Evolutionary conservation across 2,888 invertebrate genomes (phyloP), one percentile per base, ranked within the genome.

Genomic region (Uropetala carovei): DNA sequence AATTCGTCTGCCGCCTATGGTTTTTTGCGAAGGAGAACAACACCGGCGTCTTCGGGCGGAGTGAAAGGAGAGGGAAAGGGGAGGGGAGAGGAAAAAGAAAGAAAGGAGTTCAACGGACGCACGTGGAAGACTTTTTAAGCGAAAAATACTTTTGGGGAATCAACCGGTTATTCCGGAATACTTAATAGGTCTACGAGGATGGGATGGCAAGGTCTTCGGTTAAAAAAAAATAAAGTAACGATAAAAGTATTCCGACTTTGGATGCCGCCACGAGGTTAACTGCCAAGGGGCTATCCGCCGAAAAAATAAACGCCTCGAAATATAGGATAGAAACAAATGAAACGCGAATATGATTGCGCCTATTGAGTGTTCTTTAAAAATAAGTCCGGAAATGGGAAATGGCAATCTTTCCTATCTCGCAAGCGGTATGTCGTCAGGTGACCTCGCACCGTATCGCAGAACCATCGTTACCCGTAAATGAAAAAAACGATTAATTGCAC

Each of bases 111-210:
- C 89, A 68, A 89, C 60, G 89, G 43, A 89, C 60, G 43, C 89
- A 64, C 43, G 10, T 43, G 89, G 43, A 43, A 89, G 64, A 43
- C 43, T 89, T 64, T 89, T 89, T 57, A n/a, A n/a, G n/a, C 89
- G 13, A 64, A n/a, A n/a, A 43, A 43, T 14, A 43, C 56, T 16
- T 43, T 64, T 60, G 89, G 60, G 64, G 13, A 43, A 18, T n/a
- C n/a, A 89, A 89, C 89, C 18, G 68, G 89, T 89, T 89, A n/a
- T 64, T 89, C 68, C 89, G 56, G 89, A 59, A 30, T 9, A 18
- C 10, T 16, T n/a, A 43, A 27, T 10, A 83, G 83, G 57, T n/a
- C n/a, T n/a, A n/a, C n/a, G n/a, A n/a, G n/a, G n/a, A n/a, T 27
- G 8, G 82, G 14, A 14, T 43, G 11, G 11, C 30, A 82, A 82